Percentiles rank a stretch among this genome's conserved stretches.
These are phyloP conservation scores for Onychostruthus taczanowskii DNA, from an alignment of 2,113 vertebrate genomes.

Conservation along the genomic window DNA sequence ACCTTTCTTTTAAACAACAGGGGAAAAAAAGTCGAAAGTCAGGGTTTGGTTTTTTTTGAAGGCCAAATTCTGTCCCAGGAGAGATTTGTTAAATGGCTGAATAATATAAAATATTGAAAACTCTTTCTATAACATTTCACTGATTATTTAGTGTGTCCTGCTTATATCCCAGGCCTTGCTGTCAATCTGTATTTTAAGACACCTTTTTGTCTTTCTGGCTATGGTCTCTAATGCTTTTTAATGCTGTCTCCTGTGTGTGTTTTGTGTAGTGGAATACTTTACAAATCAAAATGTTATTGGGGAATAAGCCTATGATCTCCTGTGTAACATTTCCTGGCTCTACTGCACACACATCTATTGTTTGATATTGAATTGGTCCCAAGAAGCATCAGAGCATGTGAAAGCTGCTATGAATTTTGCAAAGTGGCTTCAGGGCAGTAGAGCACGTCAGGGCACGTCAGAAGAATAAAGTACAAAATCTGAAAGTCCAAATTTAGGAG, in stretches of 20 bases:
- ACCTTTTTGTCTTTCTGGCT: slow-evolving; percentile 27
- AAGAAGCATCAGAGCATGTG: slow-evolving; percentile 74
- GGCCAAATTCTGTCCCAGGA: neutral
- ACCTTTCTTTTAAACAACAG: neutral
- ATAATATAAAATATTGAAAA: neutral
- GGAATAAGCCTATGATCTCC: slow-evolving; percentile 62
- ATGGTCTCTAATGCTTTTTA: slow-evolving; percentile 70
- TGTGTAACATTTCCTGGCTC: slow-evolving; percentile 53
- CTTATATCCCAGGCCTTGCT: neutral
- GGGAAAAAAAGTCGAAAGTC: fast-evolving
- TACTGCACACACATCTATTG: slow-evolving; percentile 69
- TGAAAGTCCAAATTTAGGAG: slow-evolving; percentile 70
- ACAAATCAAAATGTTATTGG: slow-evolving; percentile 65
- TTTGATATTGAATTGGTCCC: slow-evolving; percentile 77
- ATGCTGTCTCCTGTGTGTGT: slow-evolving; percentile 62
- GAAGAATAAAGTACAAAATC: slow-evolving; percentile 70
- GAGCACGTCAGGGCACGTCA: slow-evolving; percentile 74
- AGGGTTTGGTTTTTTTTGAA: neutral
- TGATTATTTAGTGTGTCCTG: neutral
- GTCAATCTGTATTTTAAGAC: slow-evolving; percentile 15
- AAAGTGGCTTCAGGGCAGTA: slow-evolving; percentile 73
- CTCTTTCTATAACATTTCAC: neutral
- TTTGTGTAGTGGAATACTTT: slow-evolving; percentile 66
- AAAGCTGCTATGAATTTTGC: slow-evolving; percentile 76
- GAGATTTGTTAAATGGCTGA: neutral